Conservation (phyloP, 1,140 invertebrate species). For the Lanistes nyassanus region DNA sequence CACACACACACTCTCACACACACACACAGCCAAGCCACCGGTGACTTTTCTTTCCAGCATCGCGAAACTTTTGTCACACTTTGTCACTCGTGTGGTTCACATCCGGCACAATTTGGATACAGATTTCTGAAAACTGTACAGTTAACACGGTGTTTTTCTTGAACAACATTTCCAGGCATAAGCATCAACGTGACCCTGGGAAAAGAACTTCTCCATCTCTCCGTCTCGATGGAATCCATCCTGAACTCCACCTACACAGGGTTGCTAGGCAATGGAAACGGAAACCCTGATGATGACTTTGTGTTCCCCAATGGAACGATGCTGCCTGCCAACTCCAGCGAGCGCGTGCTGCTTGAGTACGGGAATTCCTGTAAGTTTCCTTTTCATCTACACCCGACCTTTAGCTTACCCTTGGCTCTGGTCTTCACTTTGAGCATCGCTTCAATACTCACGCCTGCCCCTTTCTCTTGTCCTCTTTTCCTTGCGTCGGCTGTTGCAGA, state of each 20-base stretch:
- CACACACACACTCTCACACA: neutral
- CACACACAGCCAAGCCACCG: too few relatives aligned
- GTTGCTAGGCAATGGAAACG: constrained; percentile 34
- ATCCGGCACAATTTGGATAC: neutral
- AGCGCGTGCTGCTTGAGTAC: constrained; percentile 29
- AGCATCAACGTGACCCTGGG: constrained; percentile 5
- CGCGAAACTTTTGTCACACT: too few relatives aligned
- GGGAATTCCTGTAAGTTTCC: constrained; percentile 34
- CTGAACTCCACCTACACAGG: constrained; percentile 7
- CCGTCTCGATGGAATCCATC: neutral
- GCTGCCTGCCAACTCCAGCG: constrained; percentile 15
- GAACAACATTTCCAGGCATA: constrained; percentile 1
- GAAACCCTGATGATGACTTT: constrained; percentile 33
- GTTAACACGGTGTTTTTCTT: neutral
- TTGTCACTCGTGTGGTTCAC: neutral
- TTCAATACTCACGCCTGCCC: too few relatives aligned
- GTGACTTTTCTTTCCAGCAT: too few relatives aligned
- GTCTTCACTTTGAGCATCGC: too few relatives aligned
- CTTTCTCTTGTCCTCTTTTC: too few relatives aligned
- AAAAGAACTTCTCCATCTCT: neutral
- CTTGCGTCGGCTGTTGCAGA: too few relatives aligned
- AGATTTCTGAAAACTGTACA: neutral
- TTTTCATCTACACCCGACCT: neutral
- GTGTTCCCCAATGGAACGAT: constrained; percentile 28
- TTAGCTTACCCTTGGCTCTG: too few relatives aligned